Evolutionary conservation across 2,113 vertebrate species (phyloP), one percentile per base, ranked within the genome.

Genomic region (Pheucticus melanocephalus): DNA sequence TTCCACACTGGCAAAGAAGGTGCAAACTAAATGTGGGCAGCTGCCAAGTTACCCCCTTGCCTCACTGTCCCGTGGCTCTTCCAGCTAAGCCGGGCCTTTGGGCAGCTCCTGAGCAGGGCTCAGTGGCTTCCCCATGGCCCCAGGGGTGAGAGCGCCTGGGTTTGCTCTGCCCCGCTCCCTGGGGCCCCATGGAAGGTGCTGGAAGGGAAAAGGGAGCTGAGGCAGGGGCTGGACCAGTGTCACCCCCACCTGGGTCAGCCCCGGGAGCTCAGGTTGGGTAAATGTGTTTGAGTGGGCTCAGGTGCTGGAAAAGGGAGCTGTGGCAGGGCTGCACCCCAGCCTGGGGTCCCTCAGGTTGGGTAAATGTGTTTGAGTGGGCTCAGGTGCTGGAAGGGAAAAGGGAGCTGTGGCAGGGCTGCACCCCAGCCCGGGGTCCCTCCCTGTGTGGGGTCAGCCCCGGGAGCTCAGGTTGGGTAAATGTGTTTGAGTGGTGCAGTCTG

Each of bases 1-100:
- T 92, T 97, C 95, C 90, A 96, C 87, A 53, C 96, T 57, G 95
- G 93, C 95, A 70, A 96, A 96, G 96, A 94, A 96, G 97, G 97
- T 95, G 95, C 91, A 93, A 96, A 94, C 94, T 64, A 60, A 68
- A 96, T 53, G 35, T 90, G 94, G 92, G 93, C 94, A 88, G 90
- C 81, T 93, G 92, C 96, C 95, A 82, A 60, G 87, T 42, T 59
- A 57, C 40, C 54, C 92, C 65, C 1, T 44, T 61, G 59, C 81
- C 69, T 19, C 6, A 11, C 75, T 80, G 83, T 42, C 86, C 66
- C 45, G 0, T 39, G 30, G 51, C 11, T 54, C 51, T 12, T 12
- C 17, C 51, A 54, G 53, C 53, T 8, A 4, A 8, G 53, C 53
- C 5, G 18, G 30, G 53, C 53, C 28, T n/a, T 19, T 14, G 72